phyloP scores from a whole-genome alignment of 2,797 vertebrate genomes.

The Sebastes baramenuke region DNA sequence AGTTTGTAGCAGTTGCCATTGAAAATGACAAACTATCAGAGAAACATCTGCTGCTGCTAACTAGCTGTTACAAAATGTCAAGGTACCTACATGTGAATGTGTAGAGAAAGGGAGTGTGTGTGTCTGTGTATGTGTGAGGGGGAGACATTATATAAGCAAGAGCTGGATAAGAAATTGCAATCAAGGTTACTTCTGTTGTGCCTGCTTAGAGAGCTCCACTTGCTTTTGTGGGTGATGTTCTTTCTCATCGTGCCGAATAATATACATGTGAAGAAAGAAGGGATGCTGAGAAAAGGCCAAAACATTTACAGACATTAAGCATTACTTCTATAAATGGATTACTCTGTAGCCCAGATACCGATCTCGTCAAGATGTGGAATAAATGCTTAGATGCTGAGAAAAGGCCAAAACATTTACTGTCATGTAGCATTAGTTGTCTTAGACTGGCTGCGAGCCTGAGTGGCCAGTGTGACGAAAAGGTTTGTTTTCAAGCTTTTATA shows the following conservation, averaged over 20 bases:
- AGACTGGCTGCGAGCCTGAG: background rate
- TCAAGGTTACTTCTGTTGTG: constrained; percentile 30
- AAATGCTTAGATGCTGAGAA: constrained; percentile 30
- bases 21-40: constrained; percentile 26
- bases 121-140: background rate
- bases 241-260: constrained; percentile 14
- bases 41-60: constrained; percentile 20
- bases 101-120: background rate
- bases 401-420: constrained; percentile 46
- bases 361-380: constrained; percentile 14
- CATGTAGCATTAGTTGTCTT: constrained; percentile 25
- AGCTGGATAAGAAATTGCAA: constrained; percentile 12
- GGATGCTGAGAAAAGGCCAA: constrained; percentile 36
- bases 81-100: background rate
- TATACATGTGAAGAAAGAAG: background rate
- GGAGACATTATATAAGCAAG: background rate
- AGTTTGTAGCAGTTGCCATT: background rate
- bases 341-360: background rate
- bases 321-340: background rate
- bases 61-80: constrained; percentile 14
- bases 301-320: constrained; percentile 18
- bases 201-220: background rate
- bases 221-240: background rate
- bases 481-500: constrained; percentile 22
- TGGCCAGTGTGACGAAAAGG: background rate